phyloP scores from a whole-genome alignment of 2,888 invertebrate genomes.

The Lochmaea capreae region DNA sequence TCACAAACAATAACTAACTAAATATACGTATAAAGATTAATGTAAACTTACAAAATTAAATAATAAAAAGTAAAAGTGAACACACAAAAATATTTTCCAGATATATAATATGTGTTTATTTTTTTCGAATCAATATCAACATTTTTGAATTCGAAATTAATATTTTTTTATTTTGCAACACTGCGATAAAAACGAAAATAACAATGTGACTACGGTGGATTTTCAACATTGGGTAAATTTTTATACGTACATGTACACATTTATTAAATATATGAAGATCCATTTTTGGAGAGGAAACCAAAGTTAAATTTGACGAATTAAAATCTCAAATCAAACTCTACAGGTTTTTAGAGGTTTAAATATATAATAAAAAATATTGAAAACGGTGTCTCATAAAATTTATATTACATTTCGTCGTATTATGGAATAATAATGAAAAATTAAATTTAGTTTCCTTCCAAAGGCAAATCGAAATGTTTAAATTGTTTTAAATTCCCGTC shows the following conservation, averaged over 20 bases:
- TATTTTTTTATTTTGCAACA: neutral
- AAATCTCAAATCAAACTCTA: neutral
- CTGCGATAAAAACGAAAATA: neutral
- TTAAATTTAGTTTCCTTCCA: neutral
- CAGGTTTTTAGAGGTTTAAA: neutral
- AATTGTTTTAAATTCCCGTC: neutral
- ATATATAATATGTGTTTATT: neutral
- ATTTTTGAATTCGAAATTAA: neutral
- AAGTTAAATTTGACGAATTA: neutral
- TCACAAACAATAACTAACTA: neutral
- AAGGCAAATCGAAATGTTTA: neutral
- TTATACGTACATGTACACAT: neutral
- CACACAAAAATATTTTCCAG: neutral
- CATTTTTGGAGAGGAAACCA: neutral
- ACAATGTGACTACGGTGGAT: neutral
- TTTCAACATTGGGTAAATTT: neutral
- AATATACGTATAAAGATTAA: neutral
- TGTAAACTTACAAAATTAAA: neutral
- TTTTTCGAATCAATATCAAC: neutral
- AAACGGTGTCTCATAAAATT: too few species aligned
- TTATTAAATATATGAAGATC: neutral
- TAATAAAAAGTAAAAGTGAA: constrained; percentile 1
- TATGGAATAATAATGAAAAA: too few species aligned
- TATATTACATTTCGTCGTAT: too few species aligned
- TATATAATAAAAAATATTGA: too few species aligned